Base-by-base conservation (phyloP, 2,888 invertebrate genomes). In the Rotaria socialis region DNA sequence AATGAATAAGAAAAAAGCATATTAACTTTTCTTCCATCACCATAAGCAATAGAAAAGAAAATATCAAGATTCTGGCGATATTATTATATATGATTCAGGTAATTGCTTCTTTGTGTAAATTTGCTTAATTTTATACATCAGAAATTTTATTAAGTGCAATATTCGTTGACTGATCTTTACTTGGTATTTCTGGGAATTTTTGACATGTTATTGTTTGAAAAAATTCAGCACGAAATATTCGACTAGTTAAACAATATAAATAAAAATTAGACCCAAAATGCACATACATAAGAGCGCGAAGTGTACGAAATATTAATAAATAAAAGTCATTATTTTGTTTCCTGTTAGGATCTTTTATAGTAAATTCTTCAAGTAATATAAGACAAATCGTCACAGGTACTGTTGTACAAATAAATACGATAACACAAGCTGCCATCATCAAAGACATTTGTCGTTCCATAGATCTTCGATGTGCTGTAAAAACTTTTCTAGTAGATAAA, bases 221-320 rank as follows among this genome's bases (percentile, higher is more conserved):
- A 47, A 80, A 80, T 80, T 80, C 43, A 11, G 43, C 47, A 47
- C 75, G 75, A 80, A 80, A 80, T 80, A 80, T 80, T 80, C 75
- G 43, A 80, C 75, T 80, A 24, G 75, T 80, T 47, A 80, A 80
- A 80, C 75, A 80, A 24, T 80, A n/a, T 47, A 80, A 47, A 47
- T 80, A 80, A 47, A 80, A 80, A 80, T 80, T 80, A 0, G 10
- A 80, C 47, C 6, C 75, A 47, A 80, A 80, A 80, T 80, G 75
- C 19, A 80, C 10, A 41, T 80, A 19, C 75, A 80, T 80, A 6
- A 80, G 2, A 47, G 75, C 14, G 10, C 75, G 75, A 24, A 80
- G 8, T 2, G 47, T 47, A 24, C 75, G 75, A 47, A 80, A 80
- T 80, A 80, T 24, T 11, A 80, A 80, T 24, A 24, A 35, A 43